Evolutionary conservation across 53 echinoderm and acorn worm genomes (phyloP).

Genomic region (Arbacia lixula): DNA sequence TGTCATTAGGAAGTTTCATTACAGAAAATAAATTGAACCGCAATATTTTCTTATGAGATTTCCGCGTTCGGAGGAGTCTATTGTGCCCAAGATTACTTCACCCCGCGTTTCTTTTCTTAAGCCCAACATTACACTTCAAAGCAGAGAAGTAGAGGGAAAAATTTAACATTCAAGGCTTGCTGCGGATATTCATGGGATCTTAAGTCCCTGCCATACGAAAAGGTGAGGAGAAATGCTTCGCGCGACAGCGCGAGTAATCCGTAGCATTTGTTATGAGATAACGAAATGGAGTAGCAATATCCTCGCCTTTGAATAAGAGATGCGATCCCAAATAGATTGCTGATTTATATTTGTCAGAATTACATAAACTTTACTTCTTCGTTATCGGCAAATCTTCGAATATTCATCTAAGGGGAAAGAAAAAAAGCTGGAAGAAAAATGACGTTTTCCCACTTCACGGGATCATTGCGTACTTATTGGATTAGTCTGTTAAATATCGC

Average conservation of each 20-base stretch:
- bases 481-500: too few species aligned
- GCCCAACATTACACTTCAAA: neutral
- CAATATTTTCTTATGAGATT: too few species aligned
- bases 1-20: too few species aligned
- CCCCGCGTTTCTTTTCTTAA: neutral
- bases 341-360: neutral
- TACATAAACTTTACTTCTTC: neutral
- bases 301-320: slow-evolving; percentile 9
- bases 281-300: neutral
- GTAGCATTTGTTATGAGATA: neutral
- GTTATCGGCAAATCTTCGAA: neutral
- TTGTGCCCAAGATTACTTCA: too few species aligned
- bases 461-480: too few species aligned
- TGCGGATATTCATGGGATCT: slow-evolving; percentile 9
- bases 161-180: slow-evolving; percentile 14
- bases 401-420: neutral
- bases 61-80: too few species aligned
- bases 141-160: neutral
- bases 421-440: neutral
- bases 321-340: neutral
- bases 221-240: neutral
- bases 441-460: neutral
- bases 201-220: slow-evolving; percentile 6
- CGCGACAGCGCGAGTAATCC: neutral
- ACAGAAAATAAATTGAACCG: too few species aligned